phyloP scores from a whole-genome alignment of 1,140 invertebrate genomes.

The Drosophila burlai region DNA sequence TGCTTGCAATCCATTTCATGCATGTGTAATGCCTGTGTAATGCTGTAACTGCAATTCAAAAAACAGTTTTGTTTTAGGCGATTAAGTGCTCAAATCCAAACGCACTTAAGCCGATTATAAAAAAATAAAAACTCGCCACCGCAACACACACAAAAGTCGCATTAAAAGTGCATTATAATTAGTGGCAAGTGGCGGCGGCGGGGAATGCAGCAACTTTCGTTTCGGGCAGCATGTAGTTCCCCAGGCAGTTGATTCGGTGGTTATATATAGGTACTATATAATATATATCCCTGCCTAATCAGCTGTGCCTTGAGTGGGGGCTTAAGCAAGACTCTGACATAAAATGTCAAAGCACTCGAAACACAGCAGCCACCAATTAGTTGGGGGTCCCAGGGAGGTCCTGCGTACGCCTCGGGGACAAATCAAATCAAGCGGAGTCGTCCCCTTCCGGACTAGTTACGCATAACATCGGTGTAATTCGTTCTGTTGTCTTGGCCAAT shows the following conservation, averaged over 20 bases:
- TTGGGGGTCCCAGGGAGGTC: not conserved
- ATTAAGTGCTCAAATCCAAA: conserved; percentile 4
- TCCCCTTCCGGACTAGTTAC: not conserved
- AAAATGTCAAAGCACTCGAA: too few species aligned
- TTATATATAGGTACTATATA: not conserved
- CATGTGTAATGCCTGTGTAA: not conserved
- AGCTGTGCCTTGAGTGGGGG: not conserved
- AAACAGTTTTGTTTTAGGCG: conserved; percentile 21
- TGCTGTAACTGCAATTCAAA: not conserved
- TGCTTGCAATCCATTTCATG: not conserved
- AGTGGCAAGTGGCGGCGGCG: not conserved
- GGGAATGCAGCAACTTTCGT: conserved; percentile 3
- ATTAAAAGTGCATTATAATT: conserved; percentile 19
- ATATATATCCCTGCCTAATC: not conserved
- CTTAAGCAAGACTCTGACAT: not conserved
- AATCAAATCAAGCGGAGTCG: not conserved
- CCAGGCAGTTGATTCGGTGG: not conserved
- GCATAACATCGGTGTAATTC: not conserved
- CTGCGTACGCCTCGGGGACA: not conserved
- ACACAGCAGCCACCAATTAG: conserved; percentile 8
- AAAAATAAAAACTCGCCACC: not conserved
- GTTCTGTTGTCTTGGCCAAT: conserved; percentile 12
- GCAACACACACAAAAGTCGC: conserved; percentile 13
- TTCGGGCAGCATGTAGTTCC: not conserved
- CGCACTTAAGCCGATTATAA: conserved; percentile 8